phyloP scores from a whole-genome alignment of 2,113 vertebrate genomes.

The Morone chrysops region DNA sequence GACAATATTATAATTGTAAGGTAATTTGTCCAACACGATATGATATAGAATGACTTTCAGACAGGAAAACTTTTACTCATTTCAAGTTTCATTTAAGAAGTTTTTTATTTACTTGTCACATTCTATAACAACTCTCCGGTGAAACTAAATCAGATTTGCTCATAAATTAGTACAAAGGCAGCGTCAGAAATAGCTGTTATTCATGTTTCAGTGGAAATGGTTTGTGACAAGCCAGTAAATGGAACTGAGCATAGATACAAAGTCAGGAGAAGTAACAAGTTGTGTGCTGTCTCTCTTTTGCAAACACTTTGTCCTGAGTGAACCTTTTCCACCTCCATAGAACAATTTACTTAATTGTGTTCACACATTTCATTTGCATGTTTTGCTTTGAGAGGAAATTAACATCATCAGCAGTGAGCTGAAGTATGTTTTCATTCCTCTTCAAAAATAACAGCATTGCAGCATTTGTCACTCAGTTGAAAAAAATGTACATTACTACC shows the following conservation, averaged over 20 bases:
- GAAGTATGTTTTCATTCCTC: slow-evolving; percentile 84
- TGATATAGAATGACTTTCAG: not conserved
- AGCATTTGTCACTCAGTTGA: slow-evolving; percentile 70
- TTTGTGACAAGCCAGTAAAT: slow-evolving; percentile 62
- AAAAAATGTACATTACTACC: slow-evolving; percentile 72
- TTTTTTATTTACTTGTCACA: slow-evolving; percentile 24
- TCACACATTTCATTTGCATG: slow-evolving; percentile 81
- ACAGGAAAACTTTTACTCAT: not conserved
- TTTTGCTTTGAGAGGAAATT: slow-evolving; percentile 82
- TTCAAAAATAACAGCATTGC: slow-evolving; percentile 77
- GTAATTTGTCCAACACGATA: not conserved
- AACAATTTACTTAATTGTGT: slow-evolving; percentile 77
- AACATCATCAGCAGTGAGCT: slow-evolving; percentile 78
- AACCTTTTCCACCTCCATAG: slow-evolving; percentile 69
- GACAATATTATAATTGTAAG: not conserved
- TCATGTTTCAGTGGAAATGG: slow-evolving; percentile 43
- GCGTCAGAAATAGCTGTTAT: slow-evolving; percentile 36
- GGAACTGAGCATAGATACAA: slow-evolving; percentile 34
- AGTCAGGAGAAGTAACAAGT: slow-evolving; percentile 75
- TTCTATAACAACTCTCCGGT: not conserved
- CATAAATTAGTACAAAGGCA: slow-evolving; percentile 27
- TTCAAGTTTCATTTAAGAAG: slow-evolving; percentile 1
- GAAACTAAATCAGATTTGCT: slow-evolving; percentile 36
- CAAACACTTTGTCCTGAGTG: slow-evolving; percentile 68
- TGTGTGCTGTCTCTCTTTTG: slow-evolving; percentile 53